Evolutionary conservation across 2,888 invertebrate species (phyloP).

Genomic region (Dorcus hopei): DNA sequence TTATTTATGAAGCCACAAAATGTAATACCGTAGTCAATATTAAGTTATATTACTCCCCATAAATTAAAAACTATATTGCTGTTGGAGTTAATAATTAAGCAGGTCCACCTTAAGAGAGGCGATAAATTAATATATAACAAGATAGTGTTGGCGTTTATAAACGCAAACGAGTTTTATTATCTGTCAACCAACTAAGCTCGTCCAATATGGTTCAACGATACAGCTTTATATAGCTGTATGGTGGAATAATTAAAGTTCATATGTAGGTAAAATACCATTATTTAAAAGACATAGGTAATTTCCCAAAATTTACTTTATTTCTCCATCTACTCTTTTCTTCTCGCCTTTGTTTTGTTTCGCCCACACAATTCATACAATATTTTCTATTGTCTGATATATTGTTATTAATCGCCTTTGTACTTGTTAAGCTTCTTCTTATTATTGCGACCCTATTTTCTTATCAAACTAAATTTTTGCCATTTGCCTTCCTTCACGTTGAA

Average conservation of each 20-base stretch:
- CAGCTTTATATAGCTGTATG: background rate
- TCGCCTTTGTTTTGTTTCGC: no score
- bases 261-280: no score
- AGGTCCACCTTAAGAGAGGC: conserved; percentile 22
- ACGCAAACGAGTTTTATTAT: conserved; percentile 3
- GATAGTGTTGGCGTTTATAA: conserved; percentile 10
- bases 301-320: no score
- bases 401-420: no score
- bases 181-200: background rate
- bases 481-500: no score
- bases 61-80: conserved; percentile 34
- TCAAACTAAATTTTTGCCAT: no score
- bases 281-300: no score
- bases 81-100: conserved; percentile 30
- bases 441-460: no score
- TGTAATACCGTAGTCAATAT: conserved; percentile 32
- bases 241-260: background rate
- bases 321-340: no score
- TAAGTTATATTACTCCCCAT: conserved; percentile 31
- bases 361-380: no score
- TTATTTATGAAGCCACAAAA: conserved; percentile 38
- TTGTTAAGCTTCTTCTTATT: no score
- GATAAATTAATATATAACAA: conserved; percentile 16
- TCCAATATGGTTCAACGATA: background rate
- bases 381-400: no score